Evolutionary conservation across 2,797 vertebrate species (phyloP).

Genomic region (Silurus lanzhouensis): DNA sequence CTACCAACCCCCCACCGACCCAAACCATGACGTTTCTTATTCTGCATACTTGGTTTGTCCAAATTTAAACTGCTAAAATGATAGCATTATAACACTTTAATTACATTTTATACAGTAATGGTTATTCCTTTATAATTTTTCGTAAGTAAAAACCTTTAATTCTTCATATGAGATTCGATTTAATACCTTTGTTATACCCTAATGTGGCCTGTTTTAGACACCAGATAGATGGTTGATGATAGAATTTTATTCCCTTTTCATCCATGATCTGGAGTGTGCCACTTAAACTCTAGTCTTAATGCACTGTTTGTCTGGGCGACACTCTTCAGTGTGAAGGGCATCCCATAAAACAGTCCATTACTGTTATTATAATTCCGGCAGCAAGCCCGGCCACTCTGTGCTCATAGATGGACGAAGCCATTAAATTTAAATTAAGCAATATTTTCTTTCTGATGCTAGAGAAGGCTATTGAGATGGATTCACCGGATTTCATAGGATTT

Average conservation of each 20-base stretch:
- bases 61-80: not conserved
- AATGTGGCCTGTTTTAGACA: not conserved
- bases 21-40: not conserved
- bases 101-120: not conserved
- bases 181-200: not conserved
- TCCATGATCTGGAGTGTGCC: not conserved
- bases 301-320: conserved; percentile 50
- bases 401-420: conserved; percentile 71
- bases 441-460: conserved; percentile 71
- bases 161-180: not conserved
- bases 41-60: not conserved
- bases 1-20: no score
- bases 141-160: not conserved
- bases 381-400: conserved; percentile 64
- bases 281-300: conserved; percentile 53
- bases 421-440: conserved; percentile 80
- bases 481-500: conserved; percentile 62
- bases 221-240: not conserved
- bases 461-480: conserved; percentile 67
- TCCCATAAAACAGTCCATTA: conserved; percentile 76
- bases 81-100: not conserved
- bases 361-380: conserved; percentile 73
- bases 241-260: conserved; percentile 14
- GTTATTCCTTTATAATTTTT: not conserved
- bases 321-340: conserved; percentile 62